Percentiles rank a stretch among this genome's conserved stretches.
phyloP scores from a whole-genome alignment of 35 echinoderm and acorn worm genomes.

The Lytechinus variegatus region DNA sequence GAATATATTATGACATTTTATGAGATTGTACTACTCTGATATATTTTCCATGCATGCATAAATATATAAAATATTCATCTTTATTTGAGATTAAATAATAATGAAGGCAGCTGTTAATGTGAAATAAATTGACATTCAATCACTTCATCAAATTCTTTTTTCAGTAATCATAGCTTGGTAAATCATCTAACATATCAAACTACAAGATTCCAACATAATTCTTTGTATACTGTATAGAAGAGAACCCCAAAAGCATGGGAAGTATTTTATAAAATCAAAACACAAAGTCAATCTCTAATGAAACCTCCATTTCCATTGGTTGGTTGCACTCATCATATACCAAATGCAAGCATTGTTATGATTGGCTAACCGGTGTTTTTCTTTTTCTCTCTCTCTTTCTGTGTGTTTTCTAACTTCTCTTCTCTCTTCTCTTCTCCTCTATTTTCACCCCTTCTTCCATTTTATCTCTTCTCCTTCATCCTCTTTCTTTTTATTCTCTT shows the following conservation, averaged over 20 bases:
- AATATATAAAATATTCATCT: conserved; percentile 6
- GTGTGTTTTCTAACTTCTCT: too few species aligned
- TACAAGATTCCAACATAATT: too few species aligned
- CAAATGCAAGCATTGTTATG: background rate
- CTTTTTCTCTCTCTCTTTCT: background rate
- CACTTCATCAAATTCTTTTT: background rate
- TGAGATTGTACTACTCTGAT: background rate
- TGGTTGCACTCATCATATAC: background rate
- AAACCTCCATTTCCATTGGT: too few species aligned
- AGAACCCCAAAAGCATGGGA: too few species aligned
- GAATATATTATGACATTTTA: background rate
- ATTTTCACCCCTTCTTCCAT: too few species aligned
- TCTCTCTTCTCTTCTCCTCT: too few species aligned
- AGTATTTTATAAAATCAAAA: background rate
- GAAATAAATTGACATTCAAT: background rate
- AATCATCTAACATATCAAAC: too few species aligned
- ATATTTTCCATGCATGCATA: background rate
- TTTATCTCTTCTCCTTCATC: too few species aligned
- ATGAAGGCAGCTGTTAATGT: background rate
- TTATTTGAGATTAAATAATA: background rate
- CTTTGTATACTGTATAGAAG: too few species aligned
- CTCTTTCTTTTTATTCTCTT: too few species aligned
- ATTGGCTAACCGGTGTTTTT: background rate
- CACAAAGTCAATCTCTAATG: background rate
- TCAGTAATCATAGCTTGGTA: too few species aligned